Conservation (phyloP, 2,113 vertebrate species). For the Leucosticte australis region DNA sequence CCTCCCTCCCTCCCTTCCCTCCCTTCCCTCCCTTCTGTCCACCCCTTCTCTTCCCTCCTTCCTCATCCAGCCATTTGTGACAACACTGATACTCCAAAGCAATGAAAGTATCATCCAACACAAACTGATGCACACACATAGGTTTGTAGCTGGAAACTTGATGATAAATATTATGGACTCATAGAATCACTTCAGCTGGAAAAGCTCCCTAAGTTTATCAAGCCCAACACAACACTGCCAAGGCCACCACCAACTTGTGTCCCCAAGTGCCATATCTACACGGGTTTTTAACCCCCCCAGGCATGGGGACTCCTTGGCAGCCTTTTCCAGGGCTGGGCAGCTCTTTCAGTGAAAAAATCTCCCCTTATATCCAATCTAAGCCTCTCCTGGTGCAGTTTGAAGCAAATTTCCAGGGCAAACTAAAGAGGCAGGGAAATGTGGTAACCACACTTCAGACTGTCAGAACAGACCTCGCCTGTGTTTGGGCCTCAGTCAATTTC, state of each 20-base stretch:
- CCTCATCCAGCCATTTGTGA: background rate
- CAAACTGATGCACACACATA: background rate
- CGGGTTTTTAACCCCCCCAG: background rate
- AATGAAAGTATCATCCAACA: background rate
- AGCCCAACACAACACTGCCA: background rate
- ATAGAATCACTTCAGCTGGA: background rate
- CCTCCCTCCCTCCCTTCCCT: too few relatives aligned
- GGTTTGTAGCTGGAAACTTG: background rate
- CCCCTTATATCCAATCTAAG: too few relatives aligned
- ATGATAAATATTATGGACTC: background rate
- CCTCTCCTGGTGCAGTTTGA: background rate
- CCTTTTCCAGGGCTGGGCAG: background rate
- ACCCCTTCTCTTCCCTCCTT: too few relatives aligned
- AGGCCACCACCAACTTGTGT: accelerated
- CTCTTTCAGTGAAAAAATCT: background rate
- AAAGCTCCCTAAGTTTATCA: background rate
- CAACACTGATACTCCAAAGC: background rate
- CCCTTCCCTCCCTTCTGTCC: too few relatives aligned
- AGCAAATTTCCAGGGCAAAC: background rate
- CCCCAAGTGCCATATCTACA: background rate
- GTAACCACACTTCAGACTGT: background rate
- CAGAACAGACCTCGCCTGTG: accelerated
- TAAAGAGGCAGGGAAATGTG: background rate
- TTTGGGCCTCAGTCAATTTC: background rate
- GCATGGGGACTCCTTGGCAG: background rate